These are phyloP conservation scores for Platanista minor DNA, from an alignment of 2,113 vertebrate species.

Conservation along the genomic window DNA sequence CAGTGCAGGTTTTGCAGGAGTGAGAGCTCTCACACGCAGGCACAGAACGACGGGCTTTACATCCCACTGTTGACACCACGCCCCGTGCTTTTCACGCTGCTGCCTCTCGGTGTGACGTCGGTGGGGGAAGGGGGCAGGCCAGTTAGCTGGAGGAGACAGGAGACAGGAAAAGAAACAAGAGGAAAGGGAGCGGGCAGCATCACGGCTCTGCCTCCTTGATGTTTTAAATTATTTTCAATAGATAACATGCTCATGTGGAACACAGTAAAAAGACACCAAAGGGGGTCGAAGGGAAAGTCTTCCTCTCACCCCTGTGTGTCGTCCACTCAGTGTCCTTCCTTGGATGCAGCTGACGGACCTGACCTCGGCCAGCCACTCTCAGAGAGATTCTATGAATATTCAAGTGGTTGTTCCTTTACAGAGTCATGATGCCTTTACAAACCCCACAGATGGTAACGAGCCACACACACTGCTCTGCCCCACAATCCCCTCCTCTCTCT, in stretches of 20 bases:
- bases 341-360: background rate
- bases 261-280: background rate
- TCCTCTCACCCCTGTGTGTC: background rate
- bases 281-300: too few relatives aligned
- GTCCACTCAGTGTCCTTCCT: background rate
- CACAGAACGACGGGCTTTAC: fast-evolving
- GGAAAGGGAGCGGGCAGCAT: background rate
- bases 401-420: background rate
- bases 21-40: background rate
- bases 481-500: background rate
- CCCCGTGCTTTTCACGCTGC: too few relatives aligned
- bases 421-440: background rate
- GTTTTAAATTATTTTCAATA: background rate
- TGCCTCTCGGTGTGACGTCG: background rate
- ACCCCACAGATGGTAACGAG: background rate
- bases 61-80: background rate
- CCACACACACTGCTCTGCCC: fast-evolving
- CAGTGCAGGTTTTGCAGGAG: background rate
- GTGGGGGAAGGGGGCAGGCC: fast-evolving
- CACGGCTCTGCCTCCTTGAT: fast-evolving
- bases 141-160: background rate
- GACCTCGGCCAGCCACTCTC: background rate
- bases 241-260: background rate
- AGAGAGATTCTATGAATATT: background rate
- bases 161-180: background rate